Evolutionary conservation across 2,797 vertebrate species (phyloP).

Genomic region (Pelochelys cantorii): DNA sequence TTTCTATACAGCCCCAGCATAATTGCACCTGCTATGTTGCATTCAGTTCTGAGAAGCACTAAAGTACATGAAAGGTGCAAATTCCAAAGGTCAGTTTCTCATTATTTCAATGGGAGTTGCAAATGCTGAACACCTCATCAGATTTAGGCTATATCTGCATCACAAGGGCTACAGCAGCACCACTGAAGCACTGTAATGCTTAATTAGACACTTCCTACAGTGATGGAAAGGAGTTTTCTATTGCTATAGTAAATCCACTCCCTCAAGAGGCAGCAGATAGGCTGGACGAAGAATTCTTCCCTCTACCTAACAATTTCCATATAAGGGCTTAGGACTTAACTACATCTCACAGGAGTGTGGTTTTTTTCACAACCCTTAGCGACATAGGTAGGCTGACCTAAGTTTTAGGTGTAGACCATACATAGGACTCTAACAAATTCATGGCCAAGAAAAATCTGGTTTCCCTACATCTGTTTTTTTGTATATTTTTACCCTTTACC

Average conservation of each 20-base stretch:
- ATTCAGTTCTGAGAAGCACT: background rate
- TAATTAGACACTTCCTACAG: background rate
- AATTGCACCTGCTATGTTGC: background rate
- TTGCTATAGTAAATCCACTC: background rate
- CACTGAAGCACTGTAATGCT: no score
- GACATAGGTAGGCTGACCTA: no score
- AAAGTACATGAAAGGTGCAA: background rate
- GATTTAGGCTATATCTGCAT: background rate
- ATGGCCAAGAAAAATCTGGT: no score
- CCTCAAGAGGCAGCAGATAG: background rate
- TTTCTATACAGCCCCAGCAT: background rate
- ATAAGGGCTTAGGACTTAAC: background rate
- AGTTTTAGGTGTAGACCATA: no score
- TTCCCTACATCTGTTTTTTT: no score
- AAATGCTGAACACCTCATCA: background rate
- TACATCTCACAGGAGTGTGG: background rate
- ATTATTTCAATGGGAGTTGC: background rate
- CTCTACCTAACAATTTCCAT: background rate
- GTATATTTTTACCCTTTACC: no score
- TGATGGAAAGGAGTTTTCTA: background rate
- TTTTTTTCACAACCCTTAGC: no score
- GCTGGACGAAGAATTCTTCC: background rate
- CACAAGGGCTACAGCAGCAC: no score
- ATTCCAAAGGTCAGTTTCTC: background rate
- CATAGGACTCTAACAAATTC: no score